Percentiles rank a stretch among this genome's conserved stretches.
Evolutionary conservation across 2,797 vertebrate species (phyloP).

Genomic region (Acanthopagrus latus): DNA sequence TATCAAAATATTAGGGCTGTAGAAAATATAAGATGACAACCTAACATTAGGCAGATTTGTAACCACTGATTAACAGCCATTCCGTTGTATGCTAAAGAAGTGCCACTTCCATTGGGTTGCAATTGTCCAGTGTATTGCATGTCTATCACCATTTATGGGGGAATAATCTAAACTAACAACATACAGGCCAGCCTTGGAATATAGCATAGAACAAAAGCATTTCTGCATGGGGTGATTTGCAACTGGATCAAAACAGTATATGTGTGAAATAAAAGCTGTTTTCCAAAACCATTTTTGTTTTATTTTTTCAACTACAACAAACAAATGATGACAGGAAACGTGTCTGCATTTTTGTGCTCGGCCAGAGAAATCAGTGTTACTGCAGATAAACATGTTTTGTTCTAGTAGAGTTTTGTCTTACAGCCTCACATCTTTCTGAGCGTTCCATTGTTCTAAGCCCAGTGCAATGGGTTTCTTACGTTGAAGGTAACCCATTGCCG

Average conservation of each 20-base stretch:
- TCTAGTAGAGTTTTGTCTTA: not conserved
- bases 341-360: conserved; percentile 1
- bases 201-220: not conserved
- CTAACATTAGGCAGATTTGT: not conserved
- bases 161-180: not conserved
- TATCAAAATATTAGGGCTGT: not conserved
- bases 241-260: not conserved
- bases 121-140: not conserved
- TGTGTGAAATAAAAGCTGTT: not conserved
- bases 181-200: not conserved
- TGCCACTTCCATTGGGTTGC: not conserved
- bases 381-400: not conserved
- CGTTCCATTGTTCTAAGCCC: no score
- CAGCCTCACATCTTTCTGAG: not conserved
- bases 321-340: not conserved
- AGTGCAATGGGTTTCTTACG: no score
- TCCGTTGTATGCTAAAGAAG: not conserved
- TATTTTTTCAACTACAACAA: not conserved
- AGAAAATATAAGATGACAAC: not conserved
- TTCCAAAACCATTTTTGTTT: not conserved
- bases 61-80: not conserved
- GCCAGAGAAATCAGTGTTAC: not conserved
- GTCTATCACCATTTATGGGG: not conserved
- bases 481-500: not conserved
- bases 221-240: not conserved